Evolutionary conservation across 2,797 vertebrate species (phyloP), one percentile per base, ranked within the genome.

Genomic region (Coranthus polyacanthus): DNA sequence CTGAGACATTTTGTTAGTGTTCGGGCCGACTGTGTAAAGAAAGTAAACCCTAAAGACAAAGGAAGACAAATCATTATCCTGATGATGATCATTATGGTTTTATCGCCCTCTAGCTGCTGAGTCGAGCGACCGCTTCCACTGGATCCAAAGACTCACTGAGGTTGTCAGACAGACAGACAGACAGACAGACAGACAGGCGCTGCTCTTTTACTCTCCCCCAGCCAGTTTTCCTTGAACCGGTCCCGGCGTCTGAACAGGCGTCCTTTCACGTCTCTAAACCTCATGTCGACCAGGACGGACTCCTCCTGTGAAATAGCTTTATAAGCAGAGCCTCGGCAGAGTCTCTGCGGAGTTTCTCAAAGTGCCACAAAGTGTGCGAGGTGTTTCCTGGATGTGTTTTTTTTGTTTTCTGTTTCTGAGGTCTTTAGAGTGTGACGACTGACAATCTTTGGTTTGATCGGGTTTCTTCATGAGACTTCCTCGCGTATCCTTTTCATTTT

Each of bases 381-480:
- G 63, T 78, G 71, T 83, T 79, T 75, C 57, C 69, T 72, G 63
- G 56, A 63, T 81, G 68, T 61, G 76, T 79, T 72, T 72, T 78
- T 63, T 53, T 53, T 46, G 34, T 24, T 34, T 78, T 58, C 13
- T 75, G 57, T 75, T 81, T 77, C 73, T 74, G 54, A 79, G 54
- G 75, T 84, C 29, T 32, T 32, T 87, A 75, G 62, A 87, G 77
- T 88, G 82, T 87, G 88, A 83, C 75, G 88, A 90, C 86, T 91
- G 93, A 94, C 93, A 93, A 94, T 94, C 93, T 90, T 85, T 91
- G 81, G 81, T 79, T 85, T 64, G 59, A 79, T 78, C 69, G 64
- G 64, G 81, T 75, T 81, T 87, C 78, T 74, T 85, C 57, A 82
- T 74, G 39, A 72, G 62, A 88, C 71, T 85, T 73, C 72, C 59